Base-by-base conservation (phyloP, 92 coral and sea anemone genomes). In the Micromussa lordhowensis region DNA sequence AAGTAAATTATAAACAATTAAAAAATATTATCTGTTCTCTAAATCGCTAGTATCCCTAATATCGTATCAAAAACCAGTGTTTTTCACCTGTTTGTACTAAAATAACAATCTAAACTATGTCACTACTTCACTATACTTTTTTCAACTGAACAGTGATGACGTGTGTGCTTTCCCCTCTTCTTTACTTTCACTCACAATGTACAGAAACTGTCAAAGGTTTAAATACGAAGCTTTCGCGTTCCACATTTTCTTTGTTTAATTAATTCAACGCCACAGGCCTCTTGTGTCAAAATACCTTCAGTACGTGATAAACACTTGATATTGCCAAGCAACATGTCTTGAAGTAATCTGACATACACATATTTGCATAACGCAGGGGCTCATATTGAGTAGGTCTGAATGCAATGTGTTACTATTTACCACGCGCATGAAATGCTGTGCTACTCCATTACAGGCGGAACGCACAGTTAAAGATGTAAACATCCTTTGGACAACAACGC, bases 321-420 rank as follows among this genome's bases (percentile, higher is more conserved):
- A 83, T 83, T 72, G 71, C 87, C 49, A 83, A 51, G 87, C 87
- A 83, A 83, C 87, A 71, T 5, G 1, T 16, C 71, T 19, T 34
- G 22, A 15, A 70, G 5, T 82, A 4, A 54, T 24, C 15, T 34
- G 44, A 36, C 57, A 63, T 5, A 35, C 29, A 66, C 10, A 44
- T 44, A 44, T 81, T 81, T 64, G 85, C 85, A 81, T 64, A 64
- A 81, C 68, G 71, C 71, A 22, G 54, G n/a, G 71, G 68, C 68
- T 9, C 40, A 40, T 0, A 34, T 14, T 32, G 75, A 3, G 19
- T 19, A 48, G 18, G 77, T 0, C 44, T 71, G 24, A 71, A 32
- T 7, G 69, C 69, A 63, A 1, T 71, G 24, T 48, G 32, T 17
- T 36, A 31, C 22, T 16, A n/a, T 30, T 28, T 18, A 19, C 34